phyloP scores from a whole-genome alignment of 2,113 vertebrate genomes.

The Lepus timidus region DNA sequence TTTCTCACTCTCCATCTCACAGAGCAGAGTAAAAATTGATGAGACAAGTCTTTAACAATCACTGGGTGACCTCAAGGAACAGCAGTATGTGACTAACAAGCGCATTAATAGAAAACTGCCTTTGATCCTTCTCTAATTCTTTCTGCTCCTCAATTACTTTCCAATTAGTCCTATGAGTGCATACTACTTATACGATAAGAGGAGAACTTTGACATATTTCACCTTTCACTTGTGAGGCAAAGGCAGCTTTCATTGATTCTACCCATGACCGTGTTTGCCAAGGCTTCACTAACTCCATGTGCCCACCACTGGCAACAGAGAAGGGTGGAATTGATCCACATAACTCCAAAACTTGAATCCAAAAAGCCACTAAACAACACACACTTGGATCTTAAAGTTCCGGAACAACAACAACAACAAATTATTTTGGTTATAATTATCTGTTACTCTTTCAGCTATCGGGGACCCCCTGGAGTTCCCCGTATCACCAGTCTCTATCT shows the following conservation, averaged over 20 bases:
- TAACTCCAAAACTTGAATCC: neutral
- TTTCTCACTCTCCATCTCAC: neutral
- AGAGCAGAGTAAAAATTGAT: neutral
- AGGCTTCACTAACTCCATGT: neutral
- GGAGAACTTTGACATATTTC: slow-evolving; percentile 81
- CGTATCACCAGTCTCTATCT: neutral
- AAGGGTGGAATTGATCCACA: neutral
- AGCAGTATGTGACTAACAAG: slow-evolving; percentile 45
- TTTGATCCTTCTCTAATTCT: slow-evolving; percentile 26
- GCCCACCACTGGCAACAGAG: neutral
- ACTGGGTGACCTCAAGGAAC: neutral
- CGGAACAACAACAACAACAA: neutral
- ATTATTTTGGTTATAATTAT: neutral
- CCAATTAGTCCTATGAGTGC: slow-evolving; percentile 57
- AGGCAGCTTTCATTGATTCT: slow-evolving; percentile 38
- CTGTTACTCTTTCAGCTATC: neutral
- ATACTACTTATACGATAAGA: slow-evolving; percentile 63
- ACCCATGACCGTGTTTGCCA: neutral
- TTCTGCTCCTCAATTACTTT: slow-evolving; percentile 52
- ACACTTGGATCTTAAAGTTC: slow-evolving; percentile 3
- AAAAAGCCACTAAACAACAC: neutral
- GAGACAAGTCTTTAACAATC: slow-evolving; percentile 30
- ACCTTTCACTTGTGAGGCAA: slow-evolving; percentile 70
- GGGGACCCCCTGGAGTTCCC: neutral
- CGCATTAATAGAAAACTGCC: slow-evolving; percentile 43